Percentiles rank a stretch among this genome's conserved stretches.
Evolutionary conservation across 1,140 invertebrate species (phyloP).

Genomic region (Drosophila athabasca): DNA sequence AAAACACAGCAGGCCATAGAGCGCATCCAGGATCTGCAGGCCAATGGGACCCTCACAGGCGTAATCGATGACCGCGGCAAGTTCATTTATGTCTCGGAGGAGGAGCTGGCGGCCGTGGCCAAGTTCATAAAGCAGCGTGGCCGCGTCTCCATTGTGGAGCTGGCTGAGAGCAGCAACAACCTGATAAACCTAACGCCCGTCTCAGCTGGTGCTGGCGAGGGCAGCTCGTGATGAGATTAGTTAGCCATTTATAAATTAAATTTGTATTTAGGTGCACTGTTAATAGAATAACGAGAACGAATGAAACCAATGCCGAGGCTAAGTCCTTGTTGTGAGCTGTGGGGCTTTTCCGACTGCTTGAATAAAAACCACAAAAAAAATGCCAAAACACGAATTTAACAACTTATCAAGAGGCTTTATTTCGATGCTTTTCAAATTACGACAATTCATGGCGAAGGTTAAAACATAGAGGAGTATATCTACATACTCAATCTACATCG

Average conservation of each 20-base stretch:
- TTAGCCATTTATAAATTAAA: constrained; percentile 59
- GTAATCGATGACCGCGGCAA: constrained; percentile 99
- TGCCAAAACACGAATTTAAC: no score
- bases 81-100: constrained; percentile 98
- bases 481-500: no score
- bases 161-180: constrained; percentile 97
- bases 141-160: constrained; percentile 95
- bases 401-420: no score
- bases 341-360: no score
- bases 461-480: no score
- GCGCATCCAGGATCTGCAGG: constrained; percentile 93
- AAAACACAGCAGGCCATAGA: constrained; percentile 95
- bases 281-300: constrained; percentile 46
- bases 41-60: constrained; percentile 92
- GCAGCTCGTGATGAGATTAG: constrained; percentile 48
- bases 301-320: not conserved
- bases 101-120: constrained; percentile 95
- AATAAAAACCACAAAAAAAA: no score
- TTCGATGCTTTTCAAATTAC: no score
- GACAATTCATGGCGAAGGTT: no score
- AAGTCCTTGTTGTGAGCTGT: not conserved
- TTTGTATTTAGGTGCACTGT: constrained; percentile 47
- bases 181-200: constrained; percentile 93
- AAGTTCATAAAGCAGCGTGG: constrained; percentile 98
- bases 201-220: constrained; percentile 33